Evolutionary conservation across 1,140 invertebrate species (phyloP), one percentile per base, ranked within the genome.

Genomic region (Pomacea maculata): DNA sequence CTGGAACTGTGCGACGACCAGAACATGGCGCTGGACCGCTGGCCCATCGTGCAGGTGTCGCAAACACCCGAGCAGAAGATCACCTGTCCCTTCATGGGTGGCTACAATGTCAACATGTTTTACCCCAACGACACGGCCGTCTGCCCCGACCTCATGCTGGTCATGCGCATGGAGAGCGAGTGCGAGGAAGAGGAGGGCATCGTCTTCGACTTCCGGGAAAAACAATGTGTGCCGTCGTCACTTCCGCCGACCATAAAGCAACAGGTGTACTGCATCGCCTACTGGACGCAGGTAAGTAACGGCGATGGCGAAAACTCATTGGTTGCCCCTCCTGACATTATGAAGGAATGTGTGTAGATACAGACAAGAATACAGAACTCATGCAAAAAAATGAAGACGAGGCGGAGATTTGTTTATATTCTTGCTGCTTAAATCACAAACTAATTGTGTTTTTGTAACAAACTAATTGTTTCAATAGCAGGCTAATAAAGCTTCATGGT

Each of bases 101-200:
- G 87, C 21, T 88, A 86, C 76, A 86, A 88, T 75, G 79, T 87
- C 65, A 55, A 83, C 57, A 84, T 83, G 29, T 85, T 75, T 17
- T 78, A 74, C 34, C 78, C 78, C 25, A 84, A 84, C 52, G 78
- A 80, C n/a, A 82, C 81, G 0, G 61, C 71, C 45, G 63, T 86
- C 1, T 88, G 87, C 68, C 70, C 77, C 7, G 79, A 79, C 17
- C 80, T 81, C 19, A 75, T 84, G 1, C 67, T 88, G 10, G 78
- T 82, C 54, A 83, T 86, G 70, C 83, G 87, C 74, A 81, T 88
- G 67, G 87, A 88, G 74, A 88, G 87, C 79, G 87, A 88, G 63
- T 88, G 87, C 78, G 87, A 88, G 61, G 57, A 72, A 55, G 85
- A 83, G 11, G 87, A 88, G 68, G 87, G 87, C 6, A 85, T 88